Evolutionary conservation across 2,113 vertebrate genomes (phyloP).

Genomic region (Lophochroa leadbeateri): DNA sequence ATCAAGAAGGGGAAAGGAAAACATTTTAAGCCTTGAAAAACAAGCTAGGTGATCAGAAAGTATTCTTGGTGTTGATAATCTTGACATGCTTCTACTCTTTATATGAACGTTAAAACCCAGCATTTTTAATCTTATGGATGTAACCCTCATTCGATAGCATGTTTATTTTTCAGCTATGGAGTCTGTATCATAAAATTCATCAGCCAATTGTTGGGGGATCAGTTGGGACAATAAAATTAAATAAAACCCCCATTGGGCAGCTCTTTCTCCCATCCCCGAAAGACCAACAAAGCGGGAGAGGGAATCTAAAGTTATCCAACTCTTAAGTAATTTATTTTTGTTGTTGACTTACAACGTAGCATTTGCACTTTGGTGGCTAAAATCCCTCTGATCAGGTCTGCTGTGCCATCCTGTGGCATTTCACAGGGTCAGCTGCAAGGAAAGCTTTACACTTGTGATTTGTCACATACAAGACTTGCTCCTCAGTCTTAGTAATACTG

Average conservation of each 20-base stretch:
- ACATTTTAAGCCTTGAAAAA: neutral
- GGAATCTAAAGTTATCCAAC: neutral
- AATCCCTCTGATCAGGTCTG: neutral
- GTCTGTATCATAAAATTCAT: conserved; percentile 4
- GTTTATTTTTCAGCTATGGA: neutral
- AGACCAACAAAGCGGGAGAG: neutral
- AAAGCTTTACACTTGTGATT: neutral
- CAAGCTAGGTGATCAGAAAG: neutral
- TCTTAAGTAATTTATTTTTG: neutral
- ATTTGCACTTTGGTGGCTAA: neutral
- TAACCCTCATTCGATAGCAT: neutral
- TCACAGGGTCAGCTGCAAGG: neutral
- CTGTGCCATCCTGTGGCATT: neutral
- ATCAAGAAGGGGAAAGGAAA: neutral
- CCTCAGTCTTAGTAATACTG: neutral
- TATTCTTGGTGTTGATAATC: neutral
- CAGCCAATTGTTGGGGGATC: neutral
- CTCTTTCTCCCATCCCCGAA: neutral
- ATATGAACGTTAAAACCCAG: neutral
- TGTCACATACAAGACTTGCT: neutral
- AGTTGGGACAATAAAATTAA: conserved; percentile 27
- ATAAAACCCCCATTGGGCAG: neutral
- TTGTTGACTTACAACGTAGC: neutral
- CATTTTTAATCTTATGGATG: neutral
- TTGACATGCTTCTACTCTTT: neutral